Evolutionary conservation across 1,140 invertebrate genomes (phyloP).

Genomic region (Nasonia vitripennis): DNA sequence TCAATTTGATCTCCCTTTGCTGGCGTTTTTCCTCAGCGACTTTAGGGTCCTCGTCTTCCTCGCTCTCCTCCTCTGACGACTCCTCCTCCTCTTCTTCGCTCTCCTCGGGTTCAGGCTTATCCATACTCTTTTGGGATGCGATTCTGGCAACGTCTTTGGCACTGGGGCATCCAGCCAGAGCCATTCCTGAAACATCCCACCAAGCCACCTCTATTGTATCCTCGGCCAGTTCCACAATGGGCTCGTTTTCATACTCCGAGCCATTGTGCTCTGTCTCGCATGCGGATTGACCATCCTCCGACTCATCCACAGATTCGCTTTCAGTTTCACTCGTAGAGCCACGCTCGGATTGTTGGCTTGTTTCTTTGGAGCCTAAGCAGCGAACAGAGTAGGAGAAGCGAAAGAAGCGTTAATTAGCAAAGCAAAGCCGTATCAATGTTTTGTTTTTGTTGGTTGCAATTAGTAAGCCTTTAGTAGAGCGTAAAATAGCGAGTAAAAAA

Average conservation of each 20-base stretch:
- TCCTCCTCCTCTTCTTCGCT: constrained; percentile 78
- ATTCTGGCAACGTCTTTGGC: constrained; percentile 72
- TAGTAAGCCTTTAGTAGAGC: background rate
- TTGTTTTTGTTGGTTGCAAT: background rate
- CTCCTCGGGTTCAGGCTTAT: constrained; percentile 60
- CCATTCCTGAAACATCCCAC: constrained; percentile 74
- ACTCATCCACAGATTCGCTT: background rate
- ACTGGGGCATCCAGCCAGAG: constrained; percentile 73
- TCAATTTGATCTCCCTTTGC: constrained; percentile 83
- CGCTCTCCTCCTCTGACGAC: constrained; percentile 81
- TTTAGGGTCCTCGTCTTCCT: constrained; percentile 80
- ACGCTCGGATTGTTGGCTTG: background rate
- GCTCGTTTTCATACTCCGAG: background rate
- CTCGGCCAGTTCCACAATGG: constrained; percentile 65
- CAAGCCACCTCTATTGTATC: constrained; percentile 60
- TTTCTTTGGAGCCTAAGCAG: constrained; percentile 26
- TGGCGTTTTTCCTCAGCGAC: constrained; percentile 75
- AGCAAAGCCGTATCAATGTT: constrained; percentile 1
- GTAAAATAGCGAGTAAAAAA: background rate
- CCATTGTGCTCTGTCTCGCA: background rate
- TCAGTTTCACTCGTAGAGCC: background rate
- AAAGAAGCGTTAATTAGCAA: constrained; percentile 21
- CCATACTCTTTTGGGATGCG: constrained; percentile 72
- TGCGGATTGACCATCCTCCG: background rate
- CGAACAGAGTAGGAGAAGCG: constrained; percentile 18